Percentiles rank a stretch among this genome's conserved stretches.
These are phyloP conservation scores for Procavia capensis DNA, from an alignment of 2,113 vertebrate species.

Conservation along the genomic window DNA sequence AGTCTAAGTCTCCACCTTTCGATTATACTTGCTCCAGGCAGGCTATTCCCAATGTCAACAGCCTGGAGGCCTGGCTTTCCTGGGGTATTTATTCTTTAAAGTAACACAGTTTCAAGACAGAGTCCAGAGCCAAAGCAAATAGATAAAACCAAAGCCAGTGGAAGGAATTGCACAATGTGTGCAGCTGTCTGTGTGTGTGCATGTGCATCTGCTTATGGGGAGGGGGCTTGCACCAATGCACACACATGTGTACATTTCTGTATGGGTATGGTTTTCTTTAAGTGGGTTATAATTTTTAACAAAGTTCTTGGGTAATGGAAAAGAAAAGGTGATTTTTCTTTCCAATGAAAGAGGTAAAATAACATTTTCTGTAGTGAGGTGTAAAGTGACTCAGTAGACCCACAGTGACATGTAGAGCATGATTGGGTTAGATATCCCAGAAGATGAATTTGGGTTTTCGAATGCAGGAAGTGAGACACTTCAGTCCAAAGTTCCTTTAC, in stretches of 20 bases:
- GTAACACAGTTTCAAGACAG: slow-evolving; percentile 57
- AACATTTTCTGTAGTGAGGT: slow-evolving; percentile 59
- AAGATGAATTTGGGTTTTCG: slow-evolving; percentile 61
- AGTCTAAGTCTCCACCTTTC: not conserved
- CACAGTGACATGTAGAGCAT: slow-evolving; percentile 22
- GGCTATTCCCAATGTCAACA: slow-evolving; percentile 35
- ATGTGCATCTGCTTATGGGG: no score
- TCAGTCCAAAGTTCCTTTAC: slow-evolving; percentile 59
- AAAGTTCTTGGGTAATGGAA: slow-evolving; percentile 56
- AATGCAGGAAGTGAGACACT: slow-evolving; percentile 31
- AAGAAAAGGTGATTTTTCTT: slow-evolving; percentile 51
- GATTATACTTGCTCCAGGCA: slow-evolving; percentile 45
- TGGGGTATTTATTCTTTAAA: slow-evolving; percentile 54
- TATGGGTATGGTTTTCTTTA: not conserved
- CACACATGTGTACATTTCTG: no score
- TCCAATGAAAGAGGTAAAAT: slow-evolving; percentile 55
- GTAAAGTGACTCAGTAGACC: slow-evolving; percentile 37
- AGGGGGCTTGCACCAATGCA: no score
- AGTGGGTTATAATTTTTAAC: slow-evolving; percentile 18
- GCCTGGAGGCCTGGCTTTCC: slow-evolving; percentile 22
- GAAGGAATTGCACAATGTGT: not conserved
- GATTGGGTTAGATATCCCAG: slow-evolving; percentile 48
- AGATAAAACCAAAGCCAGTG: slow-evolving; percentile 30
- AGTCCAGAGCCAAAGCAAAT: slow-evolving; percentile 48
- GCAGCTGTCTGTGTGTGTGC: no score